Percentiles rank a stretch among this genome's conserved stretches.
Conservation (phyloP, 2,888 invertebrate species). For the Apocheima hispidaria region DNA sequence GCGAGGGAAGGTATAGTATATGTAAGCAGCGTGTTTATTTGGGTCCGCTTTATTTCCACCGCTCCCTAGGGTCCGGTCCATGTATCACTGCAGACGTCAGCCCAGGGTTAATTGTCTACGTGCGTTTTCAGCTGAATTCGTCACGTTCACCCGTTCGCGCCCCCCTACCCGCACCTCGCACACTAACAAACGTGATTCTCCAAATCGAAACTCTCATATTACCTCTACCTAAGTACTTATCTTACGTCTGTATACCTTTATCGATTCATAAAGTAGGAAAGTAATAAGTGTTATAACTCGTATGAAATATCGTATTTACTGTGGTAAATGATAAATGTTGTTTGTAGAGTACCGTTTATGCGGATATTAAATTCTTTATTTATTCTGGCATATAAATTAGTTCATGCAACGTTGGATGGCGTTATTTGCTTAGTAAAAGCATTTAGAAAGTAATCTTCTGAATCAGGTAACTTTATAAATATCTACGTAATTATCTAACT, state of each 20-base stretch:
- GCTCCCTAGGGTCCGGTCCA: constrained; percentile 62
- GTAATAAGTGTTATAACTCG: constrained; percentile 48
- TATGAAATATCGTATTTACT: constrained; percentile 53
- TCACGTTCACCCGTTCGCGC: constrained; percentile 66
- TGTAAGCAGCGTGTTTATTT: constrained; percentile 67
- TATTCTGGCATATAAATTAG: constrained; percentile 55
- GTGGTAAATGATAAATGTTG: constrained; percentile 56
- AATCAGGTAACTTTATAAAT: too few relatives aligned
- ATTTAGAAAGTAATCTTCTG: background rate
- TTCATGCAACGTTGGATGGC: constrained; percentile 48
- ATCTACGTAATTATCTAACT: too few relatives aligned
- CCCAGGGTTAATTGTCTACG: constrained; percentile 79
- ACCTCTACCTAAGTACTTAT: constrained; percentile 41
- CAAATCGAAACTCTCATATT: constrained; percentile 50
- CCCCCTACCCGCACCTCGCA: constrained; percentile 42
- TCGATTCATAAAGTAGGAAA: constrained; percentile 44
- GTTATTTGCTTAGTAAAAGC: constrained; percentile 37
- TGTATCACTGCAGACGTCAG: constrained; percentile 78
- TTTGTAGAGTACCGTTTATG: constrained; percentile 52
- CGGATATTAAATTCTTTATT: constrained; percentile 64
- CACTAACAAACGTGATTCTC: constrained; percentile 61
- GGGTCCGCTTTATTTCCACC: constrained; percentile 64
- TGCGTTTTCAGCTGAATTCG: constrained; percentile 76
- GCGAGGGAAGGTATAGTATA: constrained; percentile 54
- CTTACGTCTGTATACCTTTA: constrained; percentile 42